Percentiles rank a stretch among this genome's conserved stretches.
phyloP scores from a whole-genome alignment of 2,113 vertebrate species.

The Gavia stellata region DNA sequence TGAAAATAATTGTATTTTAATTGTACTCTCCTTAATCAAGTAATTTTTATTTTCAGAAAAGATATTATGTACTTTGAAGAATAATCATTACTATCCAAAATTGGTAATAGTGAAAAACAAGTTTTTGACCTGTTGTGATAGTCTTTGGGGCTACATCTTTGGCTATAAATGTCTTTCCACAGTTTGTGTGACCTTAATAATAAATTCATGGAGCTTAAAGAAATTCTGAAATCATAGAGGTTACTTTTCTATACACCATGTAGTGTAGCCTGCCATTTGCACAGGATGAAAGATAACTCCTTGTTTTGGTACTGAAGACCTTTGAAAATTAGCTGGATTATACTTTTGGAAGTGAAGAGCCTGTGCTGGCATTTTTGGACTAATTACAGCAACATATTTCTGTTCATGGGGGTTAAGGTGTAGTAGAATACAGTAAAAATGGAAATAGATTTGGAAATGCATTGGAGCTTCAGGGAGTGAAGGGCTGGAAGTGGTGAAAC shows the following conservation, averaged over 20 bases:
- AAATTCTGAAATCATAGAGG: not conserved
- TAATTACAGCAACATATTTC: not conserved
- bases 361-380: not conserved
- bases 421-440: not conserved
- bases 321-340: not conserved
- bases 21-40: conserved; percentile 45
- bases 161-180: not conserved
- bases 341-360: not conserved
- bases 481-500: not conserved
- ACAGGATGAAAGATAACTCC: not conserved
- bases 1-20: conserved; percentile 62
- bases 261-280: not conserved
- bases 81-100: conserved; percentile 5
- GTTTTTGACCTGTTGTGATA: not conserved
- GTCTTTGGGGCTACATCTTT: not conserved
- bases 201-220: not conserved
- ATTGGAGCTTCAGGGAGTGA: not conserved
- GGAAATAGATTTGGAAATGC: not conserved
- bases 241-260: not conserved
- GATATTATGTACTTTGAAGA: conserved; percentile 28
- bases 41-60: conserved; percentile 33
- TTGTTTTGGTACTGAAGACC: not conserved
- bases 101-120: not conserved
- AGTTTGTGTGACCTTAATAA: not conserved
- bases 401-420: not conserved